Percentiles rank a stretch among this genome's conserved stretches.
phyloP scores from a whole-genome alignment of 2,113 vertebrate genomes.

The Podiceps cristatus region DNA sequence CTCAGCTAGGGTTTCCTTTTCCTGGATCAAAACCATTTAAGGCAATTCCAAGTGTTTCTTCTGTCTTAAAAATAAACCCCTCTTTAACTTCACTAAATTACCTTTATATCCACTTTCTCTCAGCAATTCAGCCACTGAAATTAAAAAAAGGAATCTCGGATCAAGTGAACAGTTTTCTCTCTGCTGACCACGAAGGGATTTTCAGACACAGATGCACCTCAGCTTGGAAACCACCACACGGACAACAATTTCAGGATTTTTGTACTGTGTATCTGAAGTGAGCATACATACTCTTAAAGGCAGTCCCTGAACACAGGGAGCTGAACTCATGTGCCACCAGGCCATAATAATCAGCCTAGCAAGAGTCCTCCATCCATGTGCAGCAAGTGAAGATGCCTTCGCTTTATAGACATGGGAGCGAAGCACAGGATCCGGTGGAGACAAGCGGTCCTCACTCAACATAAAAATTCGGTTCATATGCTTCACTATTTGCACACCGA shows the following conservation, averaged over 20 bases:
- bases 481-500: background rate
- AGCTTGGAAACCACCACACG: background rate
- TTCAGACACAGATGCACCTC: background rate
- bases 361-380: background rate
- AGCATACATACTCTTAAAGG: background rate
- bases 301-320: background rate
- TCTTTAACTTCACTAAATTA: background rate
- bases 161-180: background rate
- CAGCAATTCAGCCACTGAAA: background rate
- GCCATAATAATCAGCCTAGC: background rate
- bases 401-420: background rate
- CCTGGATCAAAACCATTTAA: background rate
- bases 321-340: background rate
- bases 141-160: background rate
- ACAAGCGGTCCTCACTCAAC: background rate
- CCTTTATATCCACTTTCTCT: background rate
- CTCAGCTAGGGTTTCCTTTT: background rate
- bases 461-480: background rate
- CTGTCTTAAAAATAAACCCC: background rate
- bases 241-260: background rate
- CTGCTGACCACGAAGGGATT: fast-evolving
- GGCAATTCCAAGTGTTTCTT: background rate
- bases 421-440: background rate
- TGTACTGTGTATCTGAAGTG: fast-evolving
- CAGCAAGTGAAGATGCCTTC: background rate